A percentile compares a stretch with the other conserved stretches of the same genome.
phyloP scores from a whole-genome alignment of 2,888 invertebrate species.

The Agonopterix subpropinquella region DNA sequence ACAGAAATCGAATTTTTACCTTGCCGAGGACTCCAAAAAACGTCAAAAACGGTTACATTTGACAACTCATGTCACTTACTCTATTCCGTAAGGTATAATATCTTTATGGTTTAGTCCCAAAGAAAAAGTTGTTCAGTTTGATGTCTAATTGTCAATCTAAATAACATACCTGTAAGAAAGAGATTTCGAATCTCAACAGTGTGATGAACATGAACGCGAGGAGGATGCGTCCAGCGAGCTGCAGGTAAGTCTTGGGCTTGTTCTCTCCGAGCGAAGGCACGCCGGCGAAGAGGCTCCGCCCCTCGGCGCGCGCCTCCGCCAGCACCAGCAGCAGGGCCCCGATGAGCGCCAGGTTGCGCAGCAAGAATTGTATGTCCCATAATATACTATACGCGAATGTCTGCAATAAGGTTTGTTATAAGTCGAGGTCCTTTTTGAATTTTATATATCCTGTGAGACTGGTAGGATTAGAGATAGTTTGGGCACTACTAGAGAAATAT shows the following conservation, averaged over 20 bases:
- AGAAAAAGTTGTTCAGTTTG: no score
- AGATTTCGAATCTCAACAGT: constrained; percentile 93
- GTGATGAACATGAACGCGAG: constrained; percentile 99
- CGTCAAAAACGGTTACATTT: no score
- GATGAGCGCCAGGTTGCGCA: constrained; percentile 96
- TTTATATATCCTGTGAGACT: no score
- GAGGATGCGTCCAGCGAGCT: constrained; percentile 95
- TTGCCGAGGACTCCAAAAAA: no score
- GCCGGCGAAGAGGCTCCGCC: constrained; percentile 96
- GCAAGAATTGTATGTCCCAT: constrained; percentile 98
- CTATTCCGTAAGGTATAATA: no score
- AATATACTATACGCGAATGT: constrained; percentile 97
- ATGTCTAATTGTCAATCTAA: no score
- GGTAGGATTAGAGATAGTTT: no score
- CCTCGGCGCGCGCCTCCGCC: constrained; percentile 97
- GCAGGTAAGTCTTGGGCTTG: constrained; percentile 97
- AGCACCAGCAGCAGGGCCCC: constrained; percentile 97
- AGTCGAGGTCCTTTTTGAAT: no score
- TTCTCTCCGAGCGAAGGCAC: constrained; percentile 94
- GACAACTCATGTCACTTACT: no score
- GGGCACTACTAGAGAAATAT: no score
- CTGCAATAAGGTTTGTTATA: constrained; percentile 51
- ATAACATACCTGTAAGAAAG: constrained; percentile 85
- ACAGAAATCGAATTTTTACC: no score
- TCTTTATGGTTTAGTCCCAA: no score